phyloP scores from a whole-genome alignment of 2,113 vertebrate genomes.

The Buteo buteo region DNA sequence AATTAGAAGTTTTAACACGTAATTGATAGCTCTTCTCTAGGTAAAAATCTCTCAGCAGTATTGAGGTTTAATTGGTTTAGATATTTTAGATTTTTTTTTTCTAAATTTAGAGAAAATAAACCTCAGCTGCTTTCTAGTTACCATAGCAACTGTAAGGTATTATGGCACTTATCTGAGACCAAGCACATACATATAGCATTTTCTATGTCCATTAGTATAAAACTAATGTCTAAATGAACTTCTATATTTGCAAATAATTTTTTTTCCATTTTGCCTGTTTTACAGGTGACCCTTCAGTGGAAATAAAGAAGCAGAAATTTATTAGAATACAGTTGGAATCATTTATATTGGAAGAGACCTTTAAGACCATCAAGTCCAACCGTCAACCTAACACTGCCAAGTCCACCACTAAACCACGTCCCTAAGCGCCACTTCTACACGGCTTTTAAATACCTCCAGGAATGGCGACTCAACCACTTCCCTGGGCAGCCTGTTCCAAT shows the following conservation, averaged over 20 bases:
- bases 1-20: neutral
- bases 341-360: neutral
- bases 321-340: neutral
- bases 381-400: neutral
- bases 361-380: neutral
- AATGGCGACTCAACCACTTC: neutral
- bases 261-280: neutral
- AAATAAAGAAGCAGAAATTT: neutral
- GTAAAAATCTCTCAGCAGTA: neutral
- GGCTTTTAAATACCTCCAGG: neutral
- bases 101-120: conserved; percentile 41
- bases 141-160: conserved; percentile 58
- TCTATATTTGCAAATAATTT: neutral
- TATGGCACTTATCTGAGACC: neutral
- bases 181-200: neutral
- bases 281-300: neutral
- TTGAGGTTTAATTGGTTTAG: neutral
- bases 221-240: neutral
- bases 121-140: conserved; percentile 26
- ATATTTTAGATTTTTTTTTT: neutral
- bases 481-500: neutral
- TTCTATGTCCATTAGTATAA: neutral
- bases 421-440: fast-evolving
- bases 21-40: neutral
- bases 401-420: neutral